A percentile compares a stretch with the other conserved stretches of the same genome.
Evolutionary conservation across 2,797 vertebrate species (phyloP).

Genomic region (Eurystomus glaucurus): DNA sequence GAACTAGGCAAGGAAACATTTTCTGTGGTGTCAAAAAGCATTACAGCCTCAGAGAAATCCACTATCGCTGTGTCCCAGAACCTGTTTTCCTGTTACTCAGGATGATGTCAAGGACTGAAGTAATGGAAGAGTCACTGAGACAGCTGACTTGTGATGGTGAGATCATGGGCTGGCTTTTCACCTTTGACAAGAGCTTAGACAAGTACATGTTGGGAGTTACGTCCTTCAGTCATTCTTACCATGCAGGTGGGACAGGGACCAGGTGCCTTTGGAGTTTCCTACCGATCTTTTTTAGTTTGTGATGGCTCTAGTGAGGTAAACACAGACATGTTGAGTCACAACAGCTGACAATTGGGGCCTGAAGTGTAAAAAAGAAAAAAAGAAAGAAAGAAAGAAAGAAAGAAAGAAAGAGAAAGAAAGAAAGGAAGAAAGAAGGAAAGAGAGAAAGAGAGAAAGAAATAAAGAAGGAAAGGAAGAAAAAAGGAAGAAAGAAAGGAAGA

Average conservation of each 20-base stretch:
- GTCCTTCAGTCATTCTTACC: background rate
- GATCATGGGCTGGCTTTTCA: rapidly evolving
- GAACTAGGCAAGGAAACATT: background rate
- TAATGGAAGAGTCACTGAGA: background rate
- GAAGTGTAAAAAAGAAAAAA: background rate
- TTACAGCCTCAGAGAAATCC: background rate
- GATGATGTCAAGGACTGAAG: background rate
- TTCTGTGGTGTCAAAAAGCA: background rate
- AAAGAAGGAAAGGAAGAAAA: too few species aligned
- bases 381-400: too few species aligned
- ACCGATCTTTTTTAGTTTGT: background rate
- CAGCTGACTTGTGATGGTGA: background rate
- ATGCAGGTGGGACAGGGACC: background rate
- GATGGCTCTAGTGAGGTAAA: background rate
- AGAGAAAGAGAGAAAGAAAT: too few species aligned
- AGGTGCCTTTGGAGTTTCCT: background rate
- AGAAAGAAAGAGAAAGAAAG: too few species aligned
- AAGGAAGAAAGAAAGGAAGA: too few species aligned
- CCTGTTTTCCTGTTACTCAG: background rate
- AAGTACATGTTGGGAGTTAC: background rate
- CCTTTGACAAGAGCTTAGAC: background rate
- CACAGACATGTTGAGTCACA: background rate
- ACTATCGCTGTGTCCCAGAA: background rate
- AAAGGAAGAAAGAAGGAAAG: too few species aligned
- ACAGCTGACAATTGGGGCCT: background rate